phyloP scores from a whole-genome alignment of 2,113 vertebrate genomes.

The Scartelaos histophorus region DNA sequence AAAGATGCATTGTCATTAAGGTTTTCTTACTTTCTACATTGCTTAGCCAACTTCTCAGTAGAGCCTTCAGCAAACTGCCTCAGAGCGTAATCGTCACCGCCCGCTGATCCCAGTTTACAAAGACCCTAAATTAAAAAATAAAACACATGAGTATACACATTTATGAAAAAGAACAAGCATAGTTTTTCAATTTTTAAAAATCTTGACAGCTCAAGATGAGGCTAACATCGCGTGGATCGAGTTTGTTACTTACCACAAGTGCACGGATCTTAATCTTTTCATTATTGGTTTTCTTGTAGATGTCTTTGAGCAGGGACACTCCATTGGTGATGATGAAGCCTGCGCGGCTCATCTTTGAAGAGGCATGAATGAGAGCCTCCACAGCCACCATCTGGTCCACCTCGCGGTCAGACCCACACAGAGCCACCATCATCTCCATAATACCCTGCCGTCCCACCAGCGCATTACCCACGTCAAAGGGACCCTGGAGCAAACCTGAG shows the following conservation, averaged over 20 bases:
- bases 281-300: conserved; percentile 97
- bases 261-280: conserved; percentile 97
- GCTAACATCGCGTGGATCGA: no score
- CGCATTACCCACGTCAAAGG: conserved; percentile 91
- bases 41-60: conserved; percentile 94
- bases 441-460: conserved; percentile 88
- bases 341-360: conserved; percentile 93
- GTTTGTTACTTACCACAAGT: conserved; percentile 82
- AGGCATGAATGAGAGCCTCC: conserved; percentile 92
- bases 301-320: conserved; percentile 88
- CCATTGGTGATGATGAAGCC: conserved; percentile 96
- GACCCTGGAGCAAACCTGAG: conserved; percentile 93
- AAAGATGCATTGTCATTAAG: background rate
- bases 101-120: conserved; percentile 96
- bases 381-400: conserved; percentile 95
- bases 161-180: background rate
- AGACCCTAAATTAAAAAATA: conserved; percentile 81
- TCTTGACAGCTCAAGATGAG: no score
- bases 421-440: conserved; percentile 98
- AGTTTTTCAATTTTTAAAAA: no score
- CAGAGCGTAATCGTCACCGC: conserved; percentile 93
- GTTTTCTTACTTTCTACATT: conserved; percentile 91
- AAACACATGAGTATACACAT: conserved; percentile 3
- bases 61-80: conserved; percentile 97
- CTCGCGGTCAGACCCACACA: conserved; percentile 91